These are phyloP conservation scores for Baccha elongata DNA, from an alignment of 2,888 invertebrate genomes.

Conservation along the genomic window DNA sequence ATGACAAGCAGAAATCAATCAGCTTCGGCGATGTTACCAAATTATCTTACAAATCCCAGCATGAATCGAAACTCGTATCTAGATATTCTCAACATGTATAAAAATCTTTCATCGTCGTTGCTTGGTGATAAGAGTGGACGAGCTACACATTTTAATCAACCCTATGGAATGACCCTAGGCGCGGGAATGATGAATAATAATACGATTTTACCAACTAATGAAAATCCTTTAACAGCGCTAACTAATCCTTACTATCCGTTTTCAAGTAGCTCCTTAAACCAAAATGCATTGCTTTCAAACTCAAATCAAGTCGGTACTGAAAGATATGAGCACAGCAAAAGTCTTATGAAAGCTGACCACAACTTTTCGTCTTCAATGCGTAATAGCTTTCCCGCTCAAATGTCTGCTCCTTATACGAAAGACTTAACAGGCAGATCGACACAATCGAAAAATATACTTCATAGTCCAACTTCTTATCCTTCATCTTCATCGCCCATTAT, in stretches of 20 bases:
- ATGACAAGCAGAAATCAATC: conserved; percentile 36
- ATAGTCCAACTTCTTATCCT: conserved; percentile 30
- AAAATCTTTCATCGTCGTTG: conserved; percentile 52
- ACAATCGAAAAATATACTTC: conserved; percentile 36
- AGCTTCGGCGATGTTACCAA: conserved; percentile 46
- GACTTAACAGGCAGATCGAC: conserved; percentile 36
- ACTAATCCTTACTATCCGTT: conserved; percentile 53
- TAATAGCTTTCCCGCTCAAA: conserved; percentile 35
- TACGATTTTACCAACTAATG: conserved; percentile 29
- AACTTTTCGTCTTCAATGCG: conserved; percentile 32
- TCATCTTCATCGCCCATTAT: conserved; percentile 12
- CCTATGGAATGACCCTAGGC: conserved; percentile 36
- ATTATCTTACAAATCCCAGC: conserved; percentile 39
- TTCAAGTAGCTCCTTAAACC: conserved; percentile 26
- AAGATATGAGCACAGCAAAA: conserved; percentile 45
- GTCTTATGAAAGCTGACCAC: conserved; percentile 33
- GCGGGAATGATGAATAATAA: conserved; percentile 38
- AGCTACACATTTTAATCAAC: conserved; percentile 35
- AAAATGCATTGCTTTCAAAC: conserved; percentile 41
- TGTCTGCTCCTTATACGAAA: conserved; percentile 43
- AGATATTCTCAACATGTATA: conserved; percentile 65
- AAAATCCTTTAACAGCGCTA: conserved; percentile 41
- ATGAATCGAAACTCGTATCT: conserved; percentile 55
- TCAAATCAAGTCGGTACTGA: conserved; percentile 29
- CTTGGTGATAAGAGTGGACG: conserved; percentile 47